Evolutionary conservation across 92 coral and sea anemone species (phyloP), one percentile per base, ranked within the genome.

Genomic region (Micromussa lordhowensis): DNA sequence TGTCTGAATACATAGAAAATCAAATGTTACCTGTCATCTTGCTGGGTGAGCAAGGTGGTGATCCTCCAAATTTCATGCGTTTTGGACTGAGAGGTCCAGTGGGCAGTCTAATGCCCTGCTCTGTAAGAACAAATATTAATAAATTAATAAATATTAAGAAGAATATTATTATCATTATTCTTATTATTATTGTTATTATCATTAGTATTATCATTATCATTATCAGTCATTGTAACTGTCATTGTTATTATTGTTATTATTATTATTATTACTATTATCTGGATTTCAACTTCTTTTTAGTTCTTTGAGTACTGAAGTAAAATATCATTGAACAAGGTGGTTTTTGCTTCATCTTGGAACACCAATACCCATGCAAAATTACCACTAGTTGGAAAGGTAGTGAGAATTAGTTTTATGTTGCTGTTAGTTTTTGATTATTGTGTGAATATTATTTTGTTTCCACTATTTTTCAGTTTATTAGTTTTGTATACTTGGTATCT

Each of bases 41-140:
- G 89, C 84, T 86, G 77, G 84, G 89, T 78, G 89, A 86, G 82
- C 82, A 85, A 85, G 88, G 82, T 58, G 88, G 88, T 32, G 88
- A 85, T 85, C 82, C 82, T 38, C 73, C 88, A 85, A 85, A 74
- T 85, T 85, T 85, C 58, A 85, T 28, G 13, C 88, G 75, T 32
- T 85, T 85, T 30, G 74, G 81, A 28, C 88, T 85, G 24, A 85
- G 34, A 85, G 38, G 86, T 5, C 78, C 78, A 68, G 32, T 66
- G 71, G n/a, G 13, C 71, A 66, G 79, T 16, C 79, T 32, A 24
- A 3, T 85, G 81, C 22, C 38, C 18, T 54, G 81, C 13, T 14
- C 88, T 85, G 35, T 57, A 85, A 69, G 80, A 83, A 31, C 81
- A 84, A 81, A 84, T 57, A n/a, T 18, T 57, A 81, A 73, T 36